phyloP scores from a whole-genome alignment of 2,888 invertebrate species.

The Morinoia aosen region DNA sequence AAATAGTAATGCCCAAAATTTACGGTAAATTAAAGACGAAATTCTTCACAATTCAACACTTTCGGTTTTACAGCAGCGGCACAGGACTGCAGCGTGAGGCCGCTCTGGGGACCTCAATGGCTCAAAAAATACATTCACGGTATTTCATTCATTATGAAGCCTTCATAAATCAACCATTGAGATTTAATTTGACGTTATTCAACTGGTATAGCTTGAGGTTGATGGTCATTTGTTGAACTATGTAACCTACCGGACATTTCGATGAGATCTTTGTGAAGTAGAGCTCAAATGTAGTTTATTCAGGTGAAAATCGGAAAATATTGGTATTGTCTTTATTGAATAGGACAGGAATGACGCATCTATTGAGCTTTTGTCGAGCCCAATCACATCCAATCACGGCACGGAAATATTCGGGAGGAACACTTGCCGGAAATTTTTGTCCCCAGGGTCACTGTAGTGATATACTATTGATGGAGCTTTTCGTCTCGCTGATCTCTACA shows the following conservation, averaged over 20 bases:
- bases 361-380: not conserved
- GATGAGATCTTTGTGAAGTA: not conserved
- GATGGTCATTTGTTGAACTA: not conserved
- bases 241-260: not conserved
- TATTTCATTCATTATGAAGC: too few species aligned
- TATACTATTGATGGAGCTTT: not conserved
- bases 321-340: not conserved
- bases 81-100: too few species aligned
- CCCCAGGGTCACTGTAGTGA: not conserved
- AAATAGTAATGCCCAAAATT: too few species aligned
- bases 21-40: too few species aligned
- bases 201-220: not conserved
- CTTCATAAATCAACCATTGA: not conserved
- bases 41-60: too few species aligned
- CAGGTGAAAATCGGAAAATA: not conserved
- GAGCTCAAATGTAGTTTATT: not conserved
- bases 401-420: not conserved
- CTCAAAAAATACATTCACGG: too few species aligned
- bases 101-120: too few species aligned
- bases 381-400: not conserved
- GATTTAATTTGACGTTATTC: not conserved
- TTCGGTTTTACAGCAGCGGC: too few species aligned
- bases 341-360: not conserved
- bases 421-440: conserved; percentile 17
- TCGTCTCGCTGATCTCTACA: not conserved